Evolutionary conservation across 2,888 invertebrate species (phyloP).

Genomic region (Aleiodes testaceus): DNA sequence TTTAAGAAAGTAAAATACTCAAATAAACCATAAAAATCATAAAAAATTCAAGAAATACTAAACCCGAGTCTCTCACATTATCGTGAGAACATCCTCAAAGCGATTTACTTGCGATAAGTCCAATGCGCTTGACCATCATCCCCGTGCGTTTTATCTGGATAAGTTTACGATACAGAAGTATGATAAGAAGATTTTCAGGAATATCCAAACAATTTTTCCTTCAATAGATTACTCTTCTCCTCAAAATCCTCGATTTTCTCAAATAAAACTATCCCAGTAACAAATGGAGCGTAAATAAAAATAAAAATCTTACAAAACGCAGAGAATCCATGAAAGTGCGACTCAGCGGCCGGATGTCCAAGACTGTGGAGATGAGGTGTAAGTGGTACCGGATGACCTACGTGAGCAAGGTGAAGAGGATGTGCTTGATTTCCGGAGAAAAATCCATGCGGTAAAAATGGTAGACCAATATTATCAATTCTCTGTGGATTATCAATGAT

Average conservation of each 20-base stretch:
- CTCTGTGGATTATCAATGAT: conserved; percentile 48
- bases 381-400: conserved; percentile 71
- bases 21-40: neutral
- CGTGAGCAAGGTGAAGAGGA: conserved; percentile 69
- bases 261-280: neutral
- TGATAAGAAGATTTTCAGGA: conserved; percentile 44
- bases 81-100: conserved; percentile 14
- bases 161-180: conserved; percentile 24
- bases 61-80: neutral
- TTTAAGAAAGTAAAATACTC: neutral
- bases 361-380: conserved; percentile 59
- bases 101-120: conserved; percentile 32
- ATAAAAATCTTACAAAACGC: conserved; percentile 74
- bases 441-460: conserved; percentile 56
- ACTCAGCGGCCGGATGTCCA: conserved; percentile 60
- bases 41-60: too few species aligned
- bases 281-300: neutral
- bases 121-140: conserved; percentile 24
- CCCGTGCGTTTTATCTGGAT: neutral
- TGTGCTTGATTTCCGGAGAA: conserved; percentile 65
- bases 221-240: too few species aligned
- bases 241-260: neutral
- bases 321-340: conserved; percentile 73
- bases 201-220: too few species aligned
- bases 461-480: conserved; percentile 53